phyloP scores from a whole-genome alignment of 2,888 invertebrate genomes.

The Phengaris arion region DNA sequence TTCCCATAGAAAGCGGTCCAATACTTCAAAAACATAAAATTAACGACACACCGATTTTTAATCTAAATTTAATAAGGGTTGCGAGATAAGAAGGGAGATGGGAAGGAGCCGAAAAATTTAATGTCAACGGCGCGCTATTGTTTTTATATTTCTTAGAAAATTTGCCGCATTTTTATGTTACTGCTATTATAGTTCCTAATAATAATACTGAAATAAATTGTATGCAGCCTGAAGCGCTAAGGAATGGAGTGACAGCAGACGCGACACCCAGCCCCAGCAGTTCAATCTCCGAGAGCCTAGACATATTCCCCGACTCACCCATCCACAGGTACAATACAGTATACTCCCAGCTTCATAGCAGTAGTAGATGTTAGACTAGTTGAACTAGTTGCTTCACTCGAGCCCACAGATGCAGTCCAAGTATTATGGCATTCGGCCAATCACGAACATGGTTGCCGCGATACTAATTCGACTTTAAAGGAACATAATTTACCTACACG shows the following conservation, averaged over 20 bases:
- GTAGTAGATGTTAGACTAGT: conserved; percentile 41
- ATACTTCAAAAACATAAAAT: too few relatives aligned
- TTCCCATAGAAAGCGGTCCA: too few relatives aligned
- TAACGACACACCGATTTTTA: too few relatives aligned
- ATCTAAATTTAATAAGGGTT: too few relatives aligned
- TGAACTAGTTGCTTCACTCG: conserved; percentile 45
- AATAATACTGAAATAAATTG: not conserved
- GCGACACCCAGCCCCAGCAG: conserved; percentile 93
- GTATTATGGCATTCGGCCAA: conserved; percentile 64
- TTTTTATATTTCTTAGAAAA: too few relatives aligned
- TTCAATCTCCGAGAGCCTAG: conserved; percentile 93
- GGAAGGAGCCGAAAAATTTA: not conserved
- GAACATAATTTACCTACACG: conserved; percentile 60
- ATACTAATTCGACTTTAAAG: conserved; percentile 71
- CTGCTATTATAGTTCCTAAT: not conserved
- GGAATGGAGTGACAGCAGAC: conserved; percentile 83
- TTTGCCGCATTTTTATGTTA: not conserved
- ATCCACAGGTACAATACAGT: conserved; percentile 82
- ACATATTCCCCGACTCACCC: conserved; percentile 94
- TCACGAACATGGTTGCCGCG: conserved; percentile 56
- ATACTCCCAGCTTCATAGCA: conserved; percentile 22
- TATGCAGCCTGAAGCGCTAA: conserved; percentile 70
- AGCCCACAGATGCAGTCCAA: conserved; percentile 52
- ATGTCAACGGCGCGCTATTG: too few relatives aligned
- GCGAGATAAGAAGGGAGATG: too few relatives aligned